Evolutionary conservation across 2,797 vertebrate genomes (phyloP), one percentile per base, ranked within the genome.

Genomic region (Rousettus madagascariensis): DNA sequence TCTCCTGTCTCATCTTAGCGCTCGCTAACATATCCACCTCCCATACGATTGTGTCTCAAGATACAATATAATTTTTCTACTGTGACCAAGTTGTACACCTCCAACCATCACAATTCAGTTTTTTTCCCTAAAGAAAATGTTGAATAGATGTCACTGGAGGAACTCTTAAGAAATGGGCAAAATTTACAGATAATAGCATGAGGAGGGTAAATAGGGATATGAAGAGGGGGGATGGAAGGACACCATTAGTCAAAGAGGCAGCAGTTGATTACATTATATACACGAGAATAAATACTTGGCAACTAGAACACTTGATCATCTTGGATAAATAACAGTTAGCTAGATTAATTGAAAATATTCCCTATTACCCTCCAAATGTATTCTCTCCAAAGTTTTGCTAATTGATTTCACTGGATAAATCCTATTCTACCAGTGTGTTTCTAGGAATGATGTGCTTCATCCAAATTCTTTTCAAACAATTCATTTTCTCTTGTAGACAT

Each of bases 291-390:
- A 74, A 89, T 13, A 24, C 20, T 71, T 57, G 53, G n/a, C 63
- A 92, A 51, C 41, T 36, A 82, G 57, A 59, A 5, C 33, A 12
- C 59, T 77, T 94, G 68, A 55, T 68, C 3, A 36, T 89, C 49
- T 85, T 66, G 20, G 77, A 28, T 63, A 88, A 65, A 77, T 30
- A 86, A 9, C 28, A 28, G 20, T 65, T 61, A 86, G 66, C n/a
- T 86, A 63, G 38, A 46, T 53, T 63, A 80, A 90, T 55, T 83
- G n/a, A 82, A 90, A 94, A 78, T 66, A 84, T 74, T 86, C 24
- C 33, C 61, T 91, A 61, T 53, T 83, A 53, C 38, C 6, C 38
- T 38, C 38, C 38, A 38, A 69, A 59, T 82, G 43, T 51, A n/a
- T 68, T 78, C 7, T 30, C 30, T 33, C 33, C 26, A 61, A 53